Evolutionary conservation across 2,113 vertebrate genomes (phyloP).

Genomic region (Camelus bactrianus): DNA sequence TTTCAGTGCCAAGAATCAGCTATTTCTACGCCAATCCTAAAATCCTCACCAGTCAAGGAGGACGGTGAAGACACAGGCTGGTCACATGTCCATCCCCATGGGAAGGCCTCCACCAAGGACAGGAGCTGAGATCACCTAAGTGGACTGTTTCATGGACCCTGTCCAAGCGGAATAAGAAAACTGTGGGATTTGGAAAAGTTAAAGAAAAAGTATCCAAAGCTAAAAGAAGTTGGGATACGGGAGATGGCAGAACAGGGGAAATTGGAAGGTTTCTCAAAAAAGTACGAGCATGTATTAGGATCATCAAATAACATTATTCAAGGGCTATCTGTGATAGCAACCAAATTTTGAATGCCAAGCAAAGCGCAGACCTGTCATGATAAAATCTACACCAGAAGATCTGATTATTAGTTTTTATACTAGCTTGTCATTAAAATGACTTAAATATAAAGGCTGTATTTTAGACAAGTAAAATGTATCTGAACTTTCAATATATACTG

Average conservation of each 20-base stretch:
- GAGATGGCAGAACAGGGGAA: neutral
- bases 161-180: neutral
- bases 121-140: neutral
- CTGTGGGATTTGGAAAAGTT: neutral
- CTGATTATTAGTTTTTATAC: slow-evolving; percentile 66
- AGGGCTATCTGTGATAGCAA: neutral
- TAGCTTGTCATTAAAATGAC: slow-evolving; percentile 69
- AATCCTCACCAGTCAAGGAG: neutral
- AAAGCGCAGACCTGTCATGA: neutral
- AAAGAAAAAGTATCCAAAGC: neutral
- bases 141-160: neutral
- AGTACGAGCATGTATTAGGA: neutral
- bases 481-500: slow-evolving; percentile 52
- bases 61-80: neutral
- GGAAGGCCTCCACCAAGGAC: neutral
- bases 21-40: neutral
- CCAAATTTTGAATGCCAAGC: neutral
- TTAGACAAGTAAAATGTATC: slow-evolving; percentile 10
- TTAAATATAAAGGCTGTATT: slow-evolving; percentile 59
- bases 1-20: neutral
- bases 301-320: neutral
- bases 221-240: neutral
- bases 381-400: slow-evolving; percentile 14
- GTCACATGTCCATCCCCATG: too few species aligned
- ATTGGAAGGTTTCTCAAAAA: neutral